Evolutionary conservation across 2,113 vertebrate genomes (phyloP), one percentile per base, ranked within the genome.

Genomic region (Callospermophilus lateralis): DNA sequence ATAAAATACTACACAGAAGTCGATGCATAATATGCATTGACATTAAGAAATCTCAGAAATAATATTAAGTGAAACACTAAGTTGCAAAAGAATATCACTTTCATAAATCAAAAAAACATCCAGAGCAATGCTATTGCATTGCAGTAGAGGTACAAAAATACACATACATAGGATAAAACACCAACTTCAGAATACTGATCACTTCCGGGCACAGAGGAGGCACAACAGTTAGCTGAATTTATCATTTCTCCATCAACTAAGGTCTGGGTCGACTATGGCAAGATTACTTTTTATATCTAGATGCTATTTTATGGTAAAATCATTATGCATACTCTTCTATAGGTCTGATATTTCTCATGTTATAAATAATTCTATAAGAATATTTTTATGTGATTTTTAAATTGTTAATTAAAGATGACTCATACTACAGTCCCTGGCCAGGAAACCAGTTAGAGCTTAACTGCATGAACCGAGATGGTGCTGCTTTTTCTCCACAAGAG

Each of bases 31-130:
- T 2, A 1, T 37, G 32, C 70, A 93, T 24, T 6, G 3, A 87
- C 19, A 42, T 80, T 30, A 20, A 86, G 53, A 84, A 61, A 74
- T 19, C 28, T 72, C 72, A 81, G 85, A 61, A 94, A 61, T 78
- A 79, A 55, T 48, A 90, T 55, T 93, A 86, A 85, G 2, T 95
- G 39, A 88, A 68, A 86, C 28, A 79, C 37, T 17, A 86, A 83
- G 12, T 19, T 72, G 22, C 10, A 78, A 91, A 88, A 79, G 17
- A 81, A 45, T 20, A 80, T 0, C 30, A 34, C 26, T 73, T 86
- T 86, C 45, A 74, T 63, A 48, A 24, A 79, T 65, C 34, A 89
- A 42, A 94, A 89, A 39, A 51, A 51, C 48, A 77, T 45, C 68
- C 20, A 58, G 11, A 45, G 15, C 55, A 65, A 80, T 10, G 20